These are phyloP conservation scores for Sitodiplosis mosellana DNA, from an alignment of 1,140 invertebrate species.

Conservation along the genomic window DNA sequence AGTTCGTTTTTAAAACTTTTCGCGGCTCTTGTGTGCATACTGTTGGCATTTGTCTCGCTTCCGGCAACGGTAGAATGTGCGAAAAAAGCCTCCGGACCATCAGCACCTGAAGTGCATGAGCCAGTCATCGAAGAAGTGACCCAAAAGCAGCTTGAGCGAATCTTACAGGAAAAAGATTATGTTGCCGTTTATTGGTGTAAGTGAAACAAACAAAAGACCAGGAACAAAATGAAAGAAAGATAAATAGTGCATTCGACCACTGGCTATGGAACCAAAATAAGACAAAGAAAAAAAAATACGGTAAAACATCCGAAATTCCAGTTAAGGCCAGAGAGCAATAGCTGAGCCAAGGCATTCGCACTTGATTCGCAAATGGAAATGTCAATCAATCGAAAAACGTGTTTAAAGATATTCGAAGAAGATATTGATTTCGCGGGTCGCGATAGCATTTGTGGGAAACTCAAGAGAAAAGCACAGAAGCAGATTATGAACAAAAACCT, in stretches of 20 bases:
- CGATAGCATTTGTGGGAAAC: too few relatives aligned
- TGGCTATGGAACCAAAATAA: too few relatives aligned
- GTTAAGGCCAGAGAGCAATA: too few relatives aligned
- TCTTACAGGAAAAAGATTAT: constrained; percentile 69
- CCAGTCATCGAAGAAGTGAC: constrained; percentile 73
- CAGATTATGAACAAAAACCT: too few relatives aligned
- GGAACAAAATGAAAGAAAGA: not conserved
- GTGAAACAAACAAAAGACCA: constrained; percentile 23
- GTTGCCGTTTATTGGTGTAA: constrained; percentile 87
- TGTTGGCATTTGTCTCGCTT: constrained; percentile 1
- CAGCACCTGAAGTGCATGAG: constrained; percentile 25
- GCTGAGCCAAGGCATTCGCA: too few relatives aligned
- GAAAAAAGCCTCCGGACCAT: not conserved
- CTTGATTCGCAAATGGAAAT: too few relatives aligned
- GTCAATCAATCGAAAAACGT: too few relatives aligned
- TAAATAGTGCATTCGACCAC: not conserved
- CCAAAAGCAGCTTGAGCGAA: constrained; percentile 62
- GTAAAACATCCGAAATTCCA: too few relatives aligned
- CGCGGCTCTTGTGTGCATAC: not conserved
- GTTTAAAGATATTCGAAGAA: too few relatives aligned
- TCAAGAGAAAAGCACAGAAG: too few relatives aligned
- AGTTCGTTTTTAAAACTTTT: not conserved
- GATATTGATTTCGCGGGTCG: too few relatives aligned
- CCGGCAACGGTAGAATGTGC: constrained; percentile 1
- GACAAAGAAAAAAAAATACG: too few relatives aligned